phyloP scores from a whole-genome alignment of 1,140 invertebrate genomes.

The Acromyrmex heyeri region DNA sequence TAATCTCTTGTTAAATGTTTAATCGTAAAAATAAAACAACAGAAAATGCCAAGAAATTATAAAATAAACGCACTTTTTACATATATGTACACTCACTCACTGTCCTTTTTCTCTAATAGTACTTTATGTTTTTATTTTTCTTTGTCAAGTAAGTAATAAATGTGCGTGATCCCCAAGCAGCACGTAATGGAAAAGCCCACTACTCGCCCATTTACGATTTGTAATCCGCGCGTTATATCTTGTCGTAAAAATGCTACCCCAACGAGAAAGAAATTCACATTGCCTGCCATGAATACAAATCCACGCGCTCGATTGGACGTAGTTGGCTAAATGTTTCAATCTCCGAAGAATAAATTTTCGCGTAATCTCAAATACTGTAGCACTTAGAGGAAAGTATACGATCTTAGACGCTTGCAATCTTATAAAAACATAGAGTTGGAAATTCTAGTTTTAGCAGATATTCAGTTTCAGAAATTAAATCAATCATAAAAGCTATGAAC shows the following conservation, averaged over 20 bases:
- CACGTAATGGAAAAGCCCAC: conserved; percentile 28
- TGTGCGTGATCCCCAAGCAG: not conserved
- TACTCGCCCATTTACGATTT: conserved; percentile 45
- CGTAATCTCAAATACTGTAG: not conserved
- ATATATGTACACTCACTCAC: not conserved
- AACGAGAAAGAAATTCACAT: conserved; percentile 56
- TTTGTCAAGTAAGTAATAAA: conserved; percentile 38
- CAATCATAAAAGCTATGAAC: not conserved
- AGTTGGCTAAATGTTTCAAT: conserved; percentile 54
- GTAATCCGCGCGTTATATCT: conserved; percentile 47
- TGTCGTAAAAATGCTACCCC: conserved; percentile 39
- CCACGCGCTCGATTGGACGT: conserved; percentile 30
- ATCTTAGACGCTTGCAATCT: not conserved
- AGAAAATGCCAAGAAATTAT: not conserved
- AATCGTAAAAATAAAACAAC: not conserved
- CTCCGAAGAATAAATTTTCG: conserved; percentile 17
- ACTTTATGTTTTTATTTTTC: conserved; percentile 11
- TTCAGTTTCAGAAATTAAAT: conserved; percentile 7
- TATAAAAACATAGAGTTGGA: not conserved
- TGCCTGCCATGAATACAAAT: conserved; percentile 57
- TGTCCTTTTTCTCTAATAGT: not conserved
- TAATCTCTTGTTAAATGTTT: not conserved
- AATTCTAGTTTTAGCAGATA: not conserved
- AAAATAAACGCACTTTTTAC: not conserved
- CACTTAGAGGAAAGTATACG: not conserved